These are phyloP conservation scores for Esox masquinongy DNA, from an alignment of 2,797 vertebrate genomes.

Conservation along the genomic window DNA sequence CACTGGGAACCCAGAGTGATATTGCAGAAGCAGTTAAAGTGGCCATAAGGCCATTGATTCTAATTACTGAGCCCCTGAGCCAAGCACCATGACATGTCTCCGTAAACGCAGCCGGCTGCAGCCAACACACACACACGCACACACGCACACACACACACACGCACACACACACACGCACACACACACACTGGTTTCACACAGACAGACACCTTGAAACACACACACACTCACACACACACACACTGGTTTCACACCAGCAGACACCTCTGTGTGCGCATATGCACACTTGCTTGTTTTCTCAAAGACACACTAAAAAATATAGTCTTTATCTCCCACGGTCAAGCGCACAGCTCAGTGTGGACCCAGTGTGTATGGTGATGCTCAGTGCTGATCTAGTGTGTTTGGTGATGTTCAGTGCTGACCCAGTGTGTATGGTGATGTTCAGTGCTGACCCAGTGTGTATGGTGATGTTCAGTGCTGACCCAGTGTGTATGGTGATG, in stretches of 20 bases:
- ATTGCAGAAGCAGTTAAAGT: slow-evolving; percentile 26
- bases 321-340: not conserved
- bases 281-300: no score
- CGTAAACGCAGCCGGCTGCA: not conserved
- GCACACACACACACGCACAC: no score
- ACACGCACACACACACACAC: not conserved
- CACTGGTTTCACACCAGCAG: not conserved
- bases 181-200: not conserved
- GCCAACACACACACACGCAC: not conserved
- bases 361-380: not conserved
- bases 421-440: no score
- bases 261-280: not conserved
- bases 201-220: no score
- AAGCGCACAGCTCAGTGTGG: not conserved
- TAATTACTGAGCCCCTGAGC: slow-evolving; percentile 31
- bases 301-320: not conserved
- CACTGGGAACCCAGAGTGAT: slow-evolving; percentile 2
- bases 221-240: not conserved
- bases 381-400: not conserved
- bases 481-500: no score
- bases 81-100: not conserved
- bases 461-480: no score
- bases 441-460: no score
- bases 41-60: slow-evolving; percentile 29
- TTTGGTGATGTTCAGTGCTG: no score